phyloP scores from a whole-genome alignment of 2,888 invertebrate species.

The Morpho deidamia region DNA sequence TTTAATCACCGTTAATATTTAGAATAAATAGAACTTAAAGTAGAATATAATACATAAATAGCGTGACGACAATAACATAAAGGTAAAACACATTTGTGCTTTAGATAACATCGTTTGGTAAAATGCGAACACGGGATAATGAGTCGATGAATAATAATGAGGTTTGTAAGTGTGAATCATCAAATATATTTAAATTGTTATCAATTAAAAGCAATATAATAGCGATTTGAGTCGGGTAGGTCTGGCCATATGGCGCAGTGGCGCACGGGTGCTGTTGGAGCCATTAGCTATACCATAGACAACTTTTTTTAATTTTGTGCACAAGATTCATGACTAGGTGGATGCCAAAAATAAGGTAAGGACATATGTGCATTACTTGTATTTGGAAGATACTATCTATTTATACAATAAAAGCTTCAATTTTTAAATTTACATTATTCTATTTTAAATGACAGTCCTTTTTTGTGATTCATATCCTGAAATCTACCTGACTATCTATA shows the following conservation, averaged over 20 bases:
- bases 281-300: conserved; percentile 27
- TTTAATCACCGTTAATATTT: neutral
- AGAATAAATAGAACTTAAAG: neutral
- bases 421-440: too few species aligned
- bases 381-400: too few species aligned
- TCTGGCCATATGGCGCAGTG: conserved; percentile 61
- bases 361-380: too few species aligned
- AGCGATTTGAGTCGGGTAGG: conserved; percentile 72
- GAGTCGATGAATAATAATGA: conserved; percentile 77
- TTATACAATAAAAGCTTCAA: too few species aligned
- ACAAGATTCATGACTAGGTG: too few species aligned
- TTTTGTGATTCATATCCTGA: too few species aligned
- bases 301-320: too few species aligned
- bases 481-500: too few species aligned
- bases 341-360: too few species aligned
- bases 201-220: conserved; percentile 79
- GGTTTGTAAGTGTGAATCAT: conserved; percentile 76
- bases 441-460: too few species aligned
- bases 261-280: conserved; percentile 51
- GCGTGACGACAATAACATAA: conserved; percentile 64
- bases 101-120: conserved; percentile 62
- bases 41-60: conserved; percentile 33
- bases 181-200: conserved; percentile 79
- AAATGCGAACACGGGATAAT: conserved; percentile 72
- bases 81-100: conserved; percentile 70